Percentiles rank a stretch among this genome's conserved stretches.
Conservation (phyloP, 2,797 vertebrate species). For the Bufotes viridis region DNA sequence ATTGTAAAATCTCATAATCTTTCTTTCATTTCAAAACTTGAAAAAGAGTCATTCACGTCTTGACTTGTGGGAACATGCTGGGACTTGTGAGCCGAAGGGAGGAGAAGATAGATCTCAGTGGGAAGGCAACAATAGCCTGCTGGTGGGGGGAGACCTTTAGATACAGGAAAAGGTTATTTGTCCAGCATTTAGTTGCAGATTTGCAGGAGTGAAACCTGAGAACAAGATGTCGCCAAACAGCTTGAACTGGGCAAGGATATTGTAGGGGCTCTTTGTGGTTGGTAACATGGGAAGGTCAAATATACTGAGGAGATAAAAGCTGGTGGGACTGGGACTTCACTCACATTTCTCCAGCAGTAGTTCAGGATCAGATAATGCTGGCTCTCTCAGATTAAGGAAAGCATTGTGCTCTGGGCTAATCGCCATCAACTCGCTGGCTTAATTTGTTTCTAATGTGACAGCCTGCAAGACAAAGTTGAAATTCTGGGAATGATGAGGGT, state of each 20-base stretch:
- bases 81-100: constrained; percentile 65
- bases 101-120: constrained; percentile 65
- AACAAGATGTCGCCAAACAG: constrained; percentile 71
- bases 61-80: constrained; percentile 67
- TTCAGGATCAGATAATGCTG: constrained; percentile 72
- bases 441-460: constrained; percentile 64
- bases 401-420: constrained; percentile 67
- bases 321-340: constrained; percentile 70
- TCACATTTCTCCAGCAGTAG: constrained; percentile 66
- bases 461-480: not conserved
- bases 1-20: constrained; percentile 56
- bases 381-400: constrained; percentile 67
- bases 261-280: constrained; percentile 76
- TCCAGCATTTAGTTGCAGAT: constrained; percentile 74
- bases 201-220: constrained; percentile 78
- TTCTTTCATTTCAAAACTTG: constrained; percentile 68
- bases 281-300: constrained; percentile 72
- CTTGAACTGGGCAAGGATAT: constrained; percentile 70
- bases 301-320: constrained; percentile 67
- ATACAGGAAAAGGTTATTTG: constrained; percentile 75
- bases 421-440: constrained; percentile 72
- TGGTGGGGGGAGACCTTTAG: constrained; percentile 70
- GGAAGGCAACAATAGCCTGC: constrained; percentile 73
- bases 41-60: constrained; percentile 67
- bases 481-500: not conserved